Conservation (phyloP, 2,888 invertebrate species). For the Euzophera pinguis region DNA sequence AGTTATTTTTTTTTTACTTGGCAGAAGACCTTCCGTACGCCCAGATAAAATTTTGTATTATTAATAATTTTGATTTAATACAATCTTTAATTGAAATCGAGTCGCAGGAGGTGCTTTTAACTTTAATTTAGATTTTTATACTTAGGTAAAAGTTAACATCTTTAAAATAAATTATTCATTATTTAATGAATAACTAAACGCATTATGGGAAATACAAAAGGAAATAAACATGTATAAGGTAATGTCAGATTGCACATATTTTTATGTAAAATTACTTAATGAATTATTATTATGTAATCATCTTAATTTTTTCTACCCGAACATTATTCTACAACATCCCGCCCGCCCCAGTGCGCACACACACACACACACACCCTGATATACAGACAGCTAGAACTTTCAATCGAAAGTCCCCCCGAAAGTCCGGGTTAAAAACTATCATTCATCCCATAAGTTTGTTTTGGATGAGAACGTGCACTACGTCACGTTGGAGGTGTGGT, state of each 20-base stretch:
- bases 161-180: too few species aligned
- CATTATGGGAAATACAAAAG: not conserved
- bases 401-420: not conserved
- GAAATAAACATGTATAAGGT: not conserved
- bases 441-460: not conserved
- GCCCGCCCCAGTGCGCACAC: not conserved
- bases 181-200: not conserved
- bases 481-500: conserved; percentile 50
- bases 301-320: too few species aligned
- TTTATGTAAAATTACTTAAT: not conserved
- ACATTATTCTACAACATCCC: too few species aligned
- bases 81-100: too few species aligned
- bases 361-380: not conserved
- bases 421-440: conserved; percentile 1
- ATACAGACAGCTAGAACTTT: not conserved
- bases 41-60: too few species aligned
- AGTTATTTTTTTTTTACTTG: too few species aligned
- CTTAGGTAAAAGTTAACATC: too few species aligned
- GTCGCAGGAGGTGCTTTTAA: too few species aligned
- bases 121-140: too few species aligned
- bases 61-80: too few species aligned
- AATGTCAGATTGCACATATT: not conserved
- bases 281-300: too few species aligned
- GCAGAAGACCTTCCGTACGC: too few species aligned
- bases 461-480: conserved; percentile 42